Evolutionary conservation across 2,797 vertebrate genomes (phyloP).

Genomic region (Leptatherina wallacei): DNA sequence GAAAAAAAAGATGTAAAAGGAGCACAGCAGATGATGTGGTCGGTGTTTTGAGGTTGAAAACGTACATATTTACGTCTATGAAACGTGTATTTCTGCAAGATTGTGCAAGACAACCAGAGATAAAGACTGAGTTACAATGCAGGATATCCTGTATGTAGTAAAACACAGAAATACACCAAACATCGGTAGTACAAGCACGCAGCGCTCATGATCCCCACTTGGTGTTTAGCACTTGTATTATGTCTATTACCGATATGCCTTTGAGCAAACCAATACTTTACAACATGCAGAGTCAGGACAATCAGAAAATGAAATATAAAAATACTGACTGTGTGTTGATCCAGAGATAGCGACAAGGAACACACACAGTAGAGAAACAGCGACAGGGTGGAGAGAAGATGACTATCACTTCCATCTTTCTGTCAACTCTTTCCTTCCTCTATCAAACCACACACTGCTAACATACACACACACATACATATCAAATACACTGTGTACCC

Average conservation of each 20-base stretch:
- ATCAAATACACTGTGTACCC: slow-evolving; percentile 12
- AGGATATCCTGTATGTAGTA: slow-evolving; percentile 75
- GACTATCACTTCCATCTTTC: slow-evolving; percentile 61
- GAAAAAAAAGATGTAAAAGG: not conserved
- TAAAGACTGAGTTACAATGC: slow-evolving; percentile 37
- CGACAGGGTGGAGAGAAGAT: slow-evolving; percentile 18
- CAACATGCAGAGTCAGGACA: slow-evolving; percentile 9
- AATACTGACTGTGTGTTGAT: slow-evolving; percentile 5
- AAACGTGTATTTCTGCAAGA: slow-evolving; percentile 15
- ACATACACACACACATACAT: slow-evolving; percentile 16
- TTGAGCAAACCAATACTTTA: not conserved
- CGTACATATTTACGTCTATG: not conserved
- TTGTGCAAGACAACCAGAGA: slow-evolving; percentile 58
- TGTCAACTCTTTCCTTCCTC: slow-evolving; percentile 62
- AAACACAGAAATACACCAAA: slow-evolving; percentile 32
- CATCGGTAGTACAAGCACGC: not conserved
- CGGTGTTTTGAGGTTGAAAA: not conserved
- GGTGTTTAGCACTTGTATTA: not conserved
- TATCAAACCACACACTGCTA: slow-evolving; percentile 29
- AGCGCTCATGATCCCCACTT: not conserved
- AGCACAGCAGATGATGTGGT: not conserved
- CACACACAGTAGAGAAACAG: not conserved
- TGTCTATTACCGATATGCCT: not conserved
- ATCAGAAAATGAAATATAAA: slow-evolving; percentile 30
- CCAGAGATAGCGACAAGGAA: slow-evolving; percentile 2